Base-by-base conservation (phyloP, 2,113 vertebrate genomes). In the Electrona antarctica region DNA sequence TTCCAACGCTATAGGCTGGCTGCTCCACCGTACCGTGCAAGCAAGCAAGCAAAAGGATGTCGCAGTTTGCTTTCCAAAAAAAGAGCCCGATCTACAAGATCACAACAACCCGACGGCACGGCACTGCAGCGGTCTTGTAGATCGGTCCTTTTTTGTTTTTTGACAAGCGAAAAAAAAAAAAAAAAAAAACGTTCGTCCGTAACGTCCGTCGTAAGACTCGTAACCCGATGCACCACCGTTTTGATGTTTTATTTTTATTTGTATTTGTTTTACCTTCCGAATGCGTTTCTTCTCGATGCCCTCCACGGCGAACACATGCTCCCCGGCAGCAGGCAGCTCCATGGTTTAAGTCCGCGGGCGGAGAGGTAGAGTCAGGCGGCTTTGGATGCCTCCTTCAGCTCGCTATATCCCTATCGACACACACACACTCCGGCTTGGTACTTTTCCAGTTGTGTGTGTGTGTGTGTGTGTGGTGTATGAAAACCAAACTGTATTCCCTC, bases 261-360 rank as follows among this genome's bases (percentile, higher is more conserved):
- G 3, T 50, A 21, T 4, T 13, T 6, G n/a, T 13, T 48, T 89
- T 91, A 97, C 96, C 96, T 96, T 97, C 84, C 96, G 94, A 81
- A 96, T 92, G 84, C 96, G 95, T 90, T 97, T 96, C 93, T 97
- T 98, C 77, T 97, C 96, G 89, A 97, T 97, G 93, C 96, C 95
- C 89, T 97, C 96, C 89, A 98, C 96, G 69, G 96, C 96, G 90
- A 98, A 98, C 92, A 98, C 96, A 73, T 97, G 96, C 91, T 97
- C 96, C 77, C 96, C 96, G 74, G 95, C 96, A 78, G 96, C 95
- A 87, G 96, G 95, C 87, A 98, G 95, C 94, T 98, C 96, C 96
- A 98, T 97, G 88, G 90, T 90, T 80, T 81, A 79, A 71, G 64
- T 67, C 78, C 67, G 69, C 77, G 72, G 71, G 74, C 54, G 69